Conservation (phyloP, 2,888 invertebrate species). For the Agrotis segetum region DNA sequence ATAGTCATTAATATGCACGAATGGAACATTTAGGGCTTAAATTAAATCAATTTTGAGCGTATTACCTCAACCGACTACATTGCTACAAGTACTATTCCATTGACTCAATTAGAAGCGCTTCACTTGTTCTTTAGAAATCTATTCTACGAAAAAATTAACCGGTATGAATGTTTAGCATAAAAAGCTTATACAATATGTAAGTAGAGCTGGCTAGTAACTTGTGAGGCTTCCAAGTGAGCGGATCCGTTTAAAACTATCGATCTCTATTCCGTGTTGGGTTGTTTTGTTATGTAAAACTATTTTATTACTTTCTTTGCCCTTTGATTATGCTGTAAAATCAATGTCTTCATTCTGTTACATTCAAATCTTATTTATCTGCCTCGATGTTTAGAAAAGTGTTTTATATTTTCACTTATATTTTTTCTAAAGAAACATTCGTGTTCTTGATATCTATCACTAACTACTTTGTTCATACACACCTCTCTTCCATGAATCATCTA, state of each 20-base stretch:
- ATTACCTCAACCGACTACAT: slow-evolving; percentile 14
- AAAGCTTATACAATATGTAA: slow-evolving; percentile 59
- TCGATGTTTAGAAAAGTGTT: background rate
- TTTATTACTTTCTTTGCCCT: slow-evolving; percentile 23
- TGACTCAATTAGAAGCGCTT: slow-evolving; percentile 57
- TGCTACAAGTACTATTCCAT: slow-evolving; percentile 43
- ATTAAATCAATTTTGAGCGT: slow-evolving; percentile 7
- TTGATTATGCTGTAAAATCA: background rate
- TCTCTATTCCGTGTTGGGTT: slow-evolving; percentile 37
- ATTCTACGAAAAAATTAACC: slow-evolving; percentile 57
- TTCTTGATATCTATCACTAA: slow-evolving; percentile 27
- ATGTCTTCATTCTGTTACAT: background rate
- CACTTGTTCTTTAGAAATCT: slow-evolving; percentile 59
- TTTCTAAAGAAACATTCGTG: slow-evolving; percentile 7
- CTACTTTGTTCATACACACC: slow-evolving; percentile 25
- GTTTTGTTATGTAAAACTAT: slow-evolving; percentile 34
- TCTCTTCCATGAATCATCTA: slow-evolving; percentile 24
- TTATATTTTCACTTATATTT: slow-evolving; percentile 5
- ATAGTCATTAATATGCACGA: background rate
- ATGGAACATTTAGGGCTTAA: background rate
- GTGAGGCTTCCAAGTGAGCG: slow-evolving; percentile 59
- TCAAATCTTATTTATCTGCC: background rate
- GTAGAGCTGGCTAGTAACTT: slow-evolving; percentile 50
- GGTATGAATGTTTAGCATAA: slow-evolving; percentile 45
- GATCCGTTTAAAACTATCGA: slow-evolving; percentile 62